Evolutionary conservation across 37 sponge, comb jelly and placozoan species (phyloP).

Genomic region (Spongilla lacustris): DNA sequence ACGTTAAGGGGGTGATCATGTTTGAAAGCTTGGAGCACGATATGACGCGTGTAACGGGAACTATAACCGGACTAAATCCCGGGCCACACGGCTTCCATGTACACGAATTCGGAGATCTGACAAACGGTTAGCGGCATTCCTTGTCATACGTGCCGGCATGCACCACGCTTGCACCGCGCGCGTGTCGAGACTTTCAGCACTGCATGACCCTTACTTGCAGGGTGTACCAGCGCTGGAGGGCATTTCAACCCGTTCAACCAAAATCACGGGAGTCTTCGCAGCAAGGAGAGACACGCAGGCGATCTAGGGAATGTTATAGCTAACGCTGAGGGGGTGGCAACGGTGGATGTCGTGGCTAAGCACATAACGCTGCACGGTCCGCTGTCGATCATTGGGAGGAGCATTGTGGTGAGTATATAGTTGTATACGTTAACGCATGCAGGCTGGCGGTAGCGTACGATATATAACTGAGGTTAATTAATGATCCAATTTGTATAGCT

Average conservation of each 20-base stretch:
- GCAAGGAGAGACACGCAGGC: conserved; percentile 91
- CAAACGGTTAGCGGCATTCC: background rate
- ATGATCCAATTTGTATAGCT: too few relatives aligned
- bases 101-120: conserved; percentile 83
- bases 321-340: conserved; percentile 63
- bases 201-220: too few relatives aligned
- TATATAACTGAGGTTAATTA: too few relatives aligned
- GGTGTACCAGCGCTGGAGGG: conserved; percentile 92
- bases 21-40: conserved; percentile 9
- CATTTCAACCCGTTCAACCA: conserved; percentile 92
- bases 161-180: too few relatives aligned
- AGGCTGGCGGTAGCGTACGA: too few relatives aligned
- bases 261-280: conserved; percentile 89
- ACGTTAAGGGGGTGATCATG: too few relatives aligned
- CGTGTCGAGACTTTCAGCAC: too few relatives aligned
- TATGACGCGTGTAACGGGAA: conserved; percentile 62
- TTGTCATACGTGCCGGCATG: background rate
- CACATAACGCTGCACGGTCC: conserved; percentile 71
- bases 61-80: conserved; percentile 50
- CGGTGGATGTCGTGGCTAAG: conserved; percentile 62
- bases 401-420: conserved; percentile 90
- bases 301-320: conserved; percentile 94
- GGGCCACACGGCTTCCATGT: conserved; percentile 97
- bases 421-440: too few relatives aligned
- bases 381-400: conserved; percentile 73